Evolutionary conservation across 2,797 vertebrate genomes (phyloP).

Genomic region (Hydrolagus colliei): DNA sequence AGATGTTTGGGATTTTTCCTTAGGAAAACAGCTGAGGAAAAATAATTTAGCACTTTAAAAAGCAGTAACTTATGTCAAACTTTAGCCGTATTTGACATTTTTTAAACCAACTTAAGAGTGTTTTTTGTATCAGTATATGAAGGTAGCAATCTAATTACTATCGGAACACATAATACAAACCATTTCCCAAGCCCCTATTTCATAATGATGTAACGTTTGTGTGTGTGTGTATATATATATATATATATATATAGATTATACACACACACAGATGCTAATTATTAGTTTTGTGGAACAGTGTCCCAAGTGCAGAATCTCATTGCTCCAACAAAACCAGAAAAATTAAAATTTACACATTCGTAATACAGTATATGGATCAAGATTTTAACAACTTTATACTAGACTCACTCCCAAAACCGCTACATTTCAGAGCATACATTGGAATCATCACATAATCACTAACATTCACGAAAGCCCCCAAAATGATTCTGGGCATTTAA

Average conservation of each 20-base stretch:
- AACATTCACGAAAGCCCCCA: slow-evolving; percentile 1
- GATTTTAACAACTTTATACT: background rate
- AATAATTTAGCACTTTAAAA: slow-evolving; percentile 21
- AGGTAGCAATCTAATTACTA: background rate
- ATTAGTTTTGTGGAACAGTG: background rate
- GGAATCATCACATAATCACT: slow-evolving; percentile 2
- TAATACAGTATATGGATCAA: background rate
- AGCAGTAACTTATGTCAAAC: background rate
- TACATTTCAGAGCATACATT: slow-evolving; percentile 4
- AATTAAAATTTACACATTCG: background rate
- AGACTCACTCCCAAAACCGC: background rate
- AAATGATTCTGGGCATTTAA: background rate
- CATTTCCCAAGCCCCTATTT: background rate
- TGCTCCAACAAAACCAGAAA: background rate
- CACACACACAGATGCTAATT: too few relatives aligned
- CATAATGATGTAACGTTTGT: background rate
- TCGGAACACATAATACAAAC: background rate
- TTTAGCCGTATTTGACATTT: background rate
- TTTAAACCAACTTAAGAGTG: background rate
- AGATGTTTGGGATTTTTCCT: background rate
- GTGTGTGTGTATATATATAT: background rate
- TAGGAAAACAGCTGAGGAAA: background rate
- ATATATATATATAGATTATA: too few relatives aligned
- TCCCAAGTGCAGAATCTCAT: background rate
- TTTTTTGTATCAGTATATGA: background rate